Conservation (phyloP, 2,797 vertebrate genomes). For the Sebastes itinus region DNA sequence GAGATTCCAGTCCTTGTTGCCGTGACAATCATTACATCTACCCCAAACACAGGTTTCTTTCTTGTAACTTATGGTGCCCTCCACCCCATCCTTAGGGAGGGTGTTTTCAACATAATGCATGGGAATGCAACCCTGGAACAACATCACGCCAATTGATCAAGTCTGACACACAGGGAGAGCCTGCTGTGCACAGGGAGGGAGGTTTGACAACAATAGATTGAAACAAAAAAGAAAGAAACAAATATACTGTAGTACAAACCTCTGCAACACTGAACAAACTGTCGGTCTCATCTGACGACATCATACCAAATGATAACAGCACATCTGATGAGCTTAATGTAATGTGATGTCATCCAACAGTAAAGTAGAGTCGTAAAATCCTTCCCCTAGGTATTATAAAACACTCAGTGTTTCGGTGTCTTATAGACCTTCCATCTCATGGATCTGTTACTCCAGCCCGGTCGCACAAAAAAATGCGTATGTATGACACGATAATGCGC, state of each 20-base stretch:
- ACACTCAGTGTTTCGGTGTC: too few relatives aligned
- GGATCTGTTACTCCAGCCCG: not conserved
- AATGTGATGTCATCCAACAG: not conserved
- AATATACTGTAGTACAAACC: not conserved
- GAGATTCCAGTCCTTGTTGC: constrained; percentile 77
- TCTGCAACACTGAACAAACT: not conserved
- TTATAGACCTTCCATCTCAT: not conserved
- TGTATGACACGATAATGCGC: too few relatives aligned
- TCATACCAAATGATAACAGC: not conserved
- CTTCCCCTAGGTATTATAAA: too few relatives aligned
- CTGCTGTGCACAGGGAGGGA: constrained; percentile 2
- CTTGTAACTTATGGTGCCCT: constrained; percentile 56
- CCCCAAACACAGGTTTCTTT: constrained; percentile 69
- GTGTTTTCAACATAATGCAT: constrained; percentile 50
- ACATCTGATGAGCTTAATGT: not conserved
- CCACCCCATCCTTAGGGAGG: constrained; percentile 42
- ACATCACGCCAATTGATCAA: constrained; percentile 53
- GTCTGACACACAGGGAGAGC: constrained; percentile 43
- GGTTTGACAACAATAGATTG: constrained; percentile 7
- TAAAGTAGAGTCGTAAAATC: not conserved
- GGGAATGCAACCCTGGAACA: constrained; percentile 53
- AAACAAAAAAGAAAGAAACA: not conserved
- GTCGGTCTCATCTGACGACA: not conserved
- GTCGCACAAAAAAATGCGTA: too few relatives aligned
- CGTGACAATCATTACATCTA: constrained; percentile 79